Evolutionary conservation across 1,140 invertebrate genomes (phyloP), one percentile per base, ranked within the genome.

Genomic region (Eumaeus atala): DNA sequence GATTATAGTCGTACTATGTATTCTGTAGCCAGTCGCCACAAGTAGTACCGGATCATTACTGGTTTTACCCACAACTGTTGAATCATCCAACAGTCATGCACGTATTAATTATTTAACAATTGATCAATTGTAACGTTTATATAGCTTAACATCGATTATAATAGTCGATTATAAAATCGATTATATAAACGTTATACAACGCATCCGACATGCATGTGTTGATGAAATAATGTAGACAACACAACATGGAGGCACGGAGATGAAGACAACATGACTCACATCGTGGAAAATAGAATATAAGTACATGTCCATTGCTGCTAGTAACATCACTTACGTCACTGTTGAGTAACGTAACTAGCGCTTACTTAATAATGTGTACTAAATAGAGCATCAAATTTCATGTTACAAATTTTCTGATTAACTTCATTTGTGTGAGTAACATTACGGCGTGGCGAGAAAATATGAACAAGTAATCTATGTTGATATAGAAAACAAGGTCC

Each of bases 361-460:
- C 40, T 44, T 44, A 9, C 40, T 12, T 12, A 44, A 44, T 44
- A 44, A 9, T 16, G 9, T 17, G 40, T 9, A 44, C 6, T 44
- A 44, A 44, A 44, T 44, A 44, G 40, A 44, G 40, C 40, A 16
- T 44, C 40, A 44, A 44, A 44, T 44, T 44, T 16, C 40, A 44
- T 44, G 40, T 44, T 44, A 42, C 17, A 10, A 0, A 44, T 2
- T 28, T 44, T n/a, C 38, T 40, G 12, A 40, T 17, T 17, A 16
- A 0, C 9, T 44, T 9, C 14, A 9, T 16, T 44, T 14, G 40
- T 28, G 6, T 6, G 21, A 28, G 21, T 6, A 28, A 28, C 2
- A 6, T 21, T 18, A 47, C 16, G 16, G 18, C 10, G 11, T 47
- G 14, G 3, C 9, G 4, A 18, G 16, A 47, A 16, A 18, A 47